phyloP scores from a whole-genome alignment of 2,888 invertebrate genomes.

The Seira musarum region DNA sequence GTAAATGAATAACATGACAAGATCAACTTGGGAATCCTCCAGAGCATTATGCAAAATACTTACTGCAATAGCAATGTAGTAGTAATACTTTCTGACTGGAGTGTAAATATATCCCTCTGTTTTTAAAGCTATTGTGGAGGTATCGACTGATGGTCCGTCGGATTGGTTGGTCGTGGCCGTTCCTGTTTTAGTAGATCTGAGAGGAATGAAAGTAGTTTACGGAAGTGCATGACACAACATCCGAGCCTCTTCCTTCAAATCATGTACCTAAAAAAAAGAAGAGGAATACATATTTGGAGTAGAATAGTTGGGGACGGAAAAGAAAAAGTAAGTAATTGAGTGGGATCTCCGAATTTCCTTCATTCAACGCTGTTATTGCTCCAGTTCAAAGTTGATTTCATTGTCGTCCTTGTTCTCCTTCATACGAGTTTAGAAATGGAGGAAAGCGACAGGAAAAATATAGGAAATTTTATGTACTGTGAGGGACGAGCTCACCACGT shows the following conservation, averaged over 20 bases:
- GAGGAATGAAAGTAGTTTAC: constrained; percentile 6
- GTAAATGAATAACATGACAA: constrained; percentile 38
- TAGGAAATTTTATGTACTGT: constrained; percentile 2
- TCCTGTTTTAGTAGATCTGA: too few relatives aligned
- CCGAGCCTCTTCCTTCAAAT: constrained; percentile 1
- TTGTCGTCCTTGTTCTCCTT: constrained; percentile 22
- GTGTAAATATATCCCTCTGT: not conserved
- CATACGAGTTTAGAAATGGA: constrained; percentile 42
- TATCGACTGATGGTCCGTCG: too few relatives aligned
- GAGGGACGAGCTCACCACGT: constrained; percentile 11
- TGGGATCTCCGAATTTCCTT: constrained; percentile 28
- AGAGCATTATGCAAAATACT: constrained; percentile 57
- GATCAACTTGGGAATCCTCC: constrained; percentile 59
- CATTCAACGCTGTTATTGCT: constrained; percentile 12
- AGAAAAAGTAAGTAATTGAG: constrained; percentile 54
- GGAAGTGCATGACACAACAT: constrained; percentile 3
- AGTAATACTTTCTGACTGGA: not conserved
- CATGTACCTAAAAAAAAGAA: constrained; percentile 31
- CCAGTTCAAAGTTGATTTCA: constrained; percentile 41
- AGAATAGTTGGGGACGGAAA: not conserved
- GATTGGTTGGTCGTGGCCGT: too few relatives aligned
- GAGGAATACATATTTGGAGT: too few relatives aligned
- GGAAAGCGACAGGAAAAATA: constrained; percentile 1
- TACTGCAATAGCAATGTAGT: not conserved
- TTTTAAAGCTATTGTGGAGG: too few relatives aligned